A percentile compares a stretch with the other conserved stretches of the same genome.
These are phyloP conservation scores for Tethea ocularis DNA, from an alignment of 2,888 invertebrate genomes.

Conservation along the genomic window DNA sequence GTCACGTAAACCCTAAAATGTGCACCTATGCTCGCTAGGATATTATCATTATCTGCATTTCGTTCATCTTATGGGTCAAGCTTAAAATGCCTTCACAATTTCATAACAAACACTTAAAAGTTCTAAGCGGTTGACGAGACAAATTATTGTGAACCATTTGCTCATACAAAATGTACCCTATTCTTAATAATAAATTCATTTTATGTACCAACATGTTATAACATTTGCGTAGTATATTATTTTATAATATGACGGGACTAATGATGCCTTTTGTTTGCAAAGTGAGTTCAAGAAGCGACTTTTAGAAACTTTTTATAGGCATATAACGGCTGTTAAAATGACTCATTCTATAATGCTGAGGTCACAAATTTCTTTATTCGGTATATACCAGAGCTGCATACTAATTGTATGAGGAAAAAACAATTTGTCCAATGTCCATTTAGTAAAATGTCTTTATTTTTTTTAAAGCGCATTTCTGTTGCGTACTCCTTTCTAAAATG, in stretches of 20 bases:
- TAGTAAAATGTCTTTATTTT: constrained; percentile 50
- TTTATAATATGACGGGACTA: constrained; percentile 20
- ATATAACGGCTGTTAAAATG: constrained; percentile 69
- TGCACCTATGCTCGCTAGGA: too few relatives aligned
- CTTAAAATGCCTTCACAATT: neutral
- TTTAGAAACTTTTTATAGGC: constrained; percentile 67
- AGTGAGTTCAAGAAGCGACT: constrained; percentile 42
- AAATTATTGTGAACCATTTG: neutral
- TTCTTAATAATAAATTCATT: constrained; percentile 5
- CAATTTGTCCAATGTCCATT: constrained; percentile 48
- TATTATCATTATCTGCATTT: too few relatives aligned
- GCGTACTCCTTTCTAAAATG: constrained; percentile 59
- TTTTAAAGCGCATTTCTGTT: constrained; percentile 63
- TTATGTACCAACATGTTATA: neutral
- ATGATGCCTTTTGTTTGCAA: constrained; percentile 50
- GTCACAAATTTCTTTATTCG: constrained; percentile 67
- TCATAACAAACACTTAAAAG: neutral
- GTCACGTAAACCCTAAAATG: too few relatives aligned
- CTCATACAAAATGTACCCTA: neutral
- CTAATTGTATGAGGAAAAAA: constrained; percentile 62
- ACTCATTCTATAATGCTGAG: constrained; percentile 67
- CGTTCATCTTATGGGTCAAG: too few relatives aligned
- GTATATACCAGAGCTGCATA: constrained; percentile 57
- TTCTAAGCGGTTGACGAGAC: neutral
- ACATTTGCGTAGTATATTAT: constrained; percentile 5